Evolutionary conservation across 2,888 invertebrate species (phyloP).

Genomic region (Eupsilia transversa): DNA sequence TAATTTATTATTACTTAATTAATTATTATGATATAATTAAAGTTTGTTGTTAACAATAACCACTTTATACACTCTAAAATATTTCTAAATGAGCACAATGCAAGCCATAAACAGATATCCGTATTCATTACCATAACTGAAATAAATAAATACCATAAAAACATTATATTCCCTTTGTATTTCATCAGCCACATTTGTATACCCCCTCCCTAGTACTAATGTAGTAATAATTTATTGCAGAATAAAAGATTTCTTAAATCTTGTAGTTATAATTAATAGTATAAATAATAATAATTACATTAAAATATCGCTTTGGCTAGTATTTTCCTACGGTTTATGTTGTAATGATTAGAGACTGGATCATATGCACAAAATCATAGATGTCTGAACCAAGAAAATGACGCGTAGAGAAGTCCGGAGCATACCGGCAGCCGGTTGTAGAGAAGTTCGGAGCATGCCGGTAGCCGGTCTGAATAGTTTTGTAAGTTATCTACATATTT

Average conservation of each 20-base stretch:
- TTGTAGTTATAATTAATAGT: slow-evolving; percentile 14
- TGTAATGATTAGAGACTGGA: slow-evolving; percentile 29
- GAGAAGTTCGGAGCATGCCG: neutral
- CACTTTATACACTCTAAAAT: slow-evolving; percentile 15
- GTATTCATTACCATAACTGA: slow-evolving; percentile 13
- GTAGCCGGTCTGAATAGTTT: neutral
- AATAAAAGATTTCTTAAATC: slow-evolving; percentile 4
- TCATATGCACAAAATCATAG: slow-evolving; percentile 9
- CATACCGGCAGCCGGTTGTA: neutral
- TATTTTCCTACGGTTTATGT: slow-evolving; percentile 31
- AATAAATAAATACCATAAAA: slow-evolving; percentile 15
- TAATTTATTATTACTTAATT: neutral
- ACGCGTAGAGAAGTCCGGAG: neutral
- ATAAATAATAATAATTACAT: slow-evolving; percentile 30
- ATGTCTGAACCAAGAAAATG: neutral
- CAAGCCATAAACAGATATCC: slow-evolving; percentile 9
- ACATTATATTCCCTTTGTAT: slow-evolving; percentile 1
- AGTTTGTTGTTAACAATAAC: slow-evolving; percentile 7
- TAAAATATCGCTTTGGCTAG: slow-evolving; percentile 52
- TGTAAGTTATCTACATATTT: neutral
- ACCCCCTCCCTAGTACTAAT: neutral
- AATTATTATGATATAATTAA: slow-evolving; percentile 13
- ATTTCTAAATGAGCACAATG: slow-evolving; percentile 44
- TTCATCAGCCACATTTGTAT: slow-evolving; percentile 17
- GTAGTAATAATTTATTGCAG: neutral